Percentiles rank a stretch among this genome's conserved stretches.
Conservation (phyloP, 2,888 invertebrate species). For the Bembecia ichneumoniformis region DNA sequence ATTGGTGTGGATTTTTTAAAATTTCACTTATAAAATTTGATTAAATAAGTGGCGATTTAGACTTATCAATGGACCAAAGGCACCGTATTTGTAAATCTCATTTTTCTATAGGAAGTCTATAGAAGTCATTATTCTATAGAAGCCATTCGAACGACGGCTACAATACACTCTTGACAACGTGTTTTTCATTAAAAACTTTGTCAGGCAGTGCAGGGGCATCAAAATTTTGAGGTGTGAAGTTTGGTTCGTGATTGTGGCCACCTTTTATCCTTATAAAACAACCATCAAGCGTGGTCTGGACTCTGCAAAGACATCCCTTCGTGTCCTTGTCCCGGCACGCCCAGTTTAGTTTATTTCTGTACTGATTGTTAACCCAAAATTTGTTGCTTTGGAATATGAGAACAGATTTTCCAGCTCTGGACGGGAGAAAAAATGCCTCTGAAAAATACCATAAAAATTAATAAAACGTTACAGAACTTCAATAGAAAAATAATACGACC, state of each 20-base stretch:
- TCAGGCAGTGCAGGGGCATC: constrained; percentile 26
- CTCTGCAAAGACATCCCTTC: constrained; percentile 53
- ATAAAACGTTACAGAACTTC: neutral
- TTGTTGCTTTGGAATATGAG: constrained; percentile 59
- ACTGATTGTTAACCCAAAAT: constrained; percentile 66
- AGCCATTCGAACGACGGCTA: no score
- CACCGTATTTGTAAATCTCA: neutral
- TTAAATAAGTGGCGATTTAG: no score
- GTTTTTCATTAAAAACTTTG: constrained; percentile 24
- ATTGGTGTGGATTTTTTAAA: no score
- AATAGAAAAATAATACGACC: neutral
- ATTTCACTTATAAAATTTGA: no score
- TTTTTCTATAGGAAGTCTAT: neutral
- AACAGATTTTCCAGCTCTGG: constrained; percentile 60
- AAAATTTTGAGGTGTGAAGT: constrained; percentile 57
- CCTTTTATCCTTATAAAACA: constrained; percentile 55
- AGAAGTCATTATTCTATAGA: no score
- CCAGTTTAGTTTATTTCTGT: constrained; percentile 61
- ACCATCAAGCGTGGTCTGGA: constrained; percentile 62
- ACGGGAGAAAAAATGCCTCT: constrained; percentile 63
- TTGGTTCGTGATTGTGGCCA: constrained; percentile 50
- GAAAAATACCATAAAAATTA: constrained; percentile 10
- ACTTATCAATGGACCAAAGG: no score
- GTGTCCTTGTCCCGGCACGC: constrained; percentile 63
- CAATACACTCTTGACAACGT: constrained; percentile 13